Conservation (phyloP, 2,888 invertebrate species). For the Parochlus steinenii region DNA sequence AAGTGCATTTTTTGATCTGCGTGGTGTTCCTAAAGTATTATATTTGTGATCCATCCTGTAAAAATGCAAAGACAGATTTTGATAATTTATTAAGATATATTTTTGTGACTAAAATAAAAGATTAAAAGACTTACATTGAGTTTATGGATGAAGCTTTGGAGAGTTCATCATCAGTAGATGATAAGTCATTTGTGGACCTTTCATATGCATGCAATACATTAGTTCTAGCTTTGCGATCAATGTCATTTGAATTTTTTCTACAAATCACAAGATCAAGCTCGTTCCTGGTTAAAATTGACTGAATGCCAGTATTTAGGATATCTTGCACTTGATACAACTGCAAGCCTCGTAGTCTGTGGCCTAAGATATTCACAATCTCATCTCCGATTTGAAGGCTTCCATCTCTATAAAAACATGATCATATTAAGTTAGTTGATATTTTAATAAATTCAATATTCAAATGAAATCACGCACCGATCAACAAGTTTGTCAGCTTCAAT, state of each 20-base stretch:
- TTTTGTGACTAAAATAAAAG: too few species aligned
- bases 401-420: conserved; percentile 33
- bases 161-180: conserved; percentile 2
- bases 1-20: conserved; percentile 3
- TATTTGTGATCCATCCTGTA: conserved; percentile 12
- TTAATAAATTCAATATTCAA: neutral
- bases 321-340: conserved; percentile 47
- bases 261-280: conserved; percentile 51
- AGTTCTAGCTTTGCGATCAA: neutral
- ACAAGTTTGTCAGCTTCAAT: conserved; percentile 53
- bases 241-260: conserved; percentile 21
- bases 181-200: conserved; percentile 2
- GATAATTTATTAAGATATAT: too few species aligned
- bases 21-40: conserved; percentile 9
- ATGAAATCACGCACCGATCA: conserved; percentile 38
- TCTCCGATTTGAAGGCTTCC: conserved; percentile 50
- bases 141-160: too few species aligned
- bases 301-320: conserved; percentile 41
- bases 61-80: neutral
- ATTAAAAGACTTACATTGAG: too few species aligned
- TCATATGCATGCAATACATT: neutral
- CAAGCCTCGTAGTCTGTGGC: conserved; percentile 45
- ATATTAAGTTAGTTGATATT: neutral
- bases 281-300: too few species aligned
- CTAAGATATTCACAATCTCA: conserved; percentile 56